Evolutionary conservation across 2,113 vertebrate species (phyloP).

Genomic region (Crotalus viridis): DNA sequence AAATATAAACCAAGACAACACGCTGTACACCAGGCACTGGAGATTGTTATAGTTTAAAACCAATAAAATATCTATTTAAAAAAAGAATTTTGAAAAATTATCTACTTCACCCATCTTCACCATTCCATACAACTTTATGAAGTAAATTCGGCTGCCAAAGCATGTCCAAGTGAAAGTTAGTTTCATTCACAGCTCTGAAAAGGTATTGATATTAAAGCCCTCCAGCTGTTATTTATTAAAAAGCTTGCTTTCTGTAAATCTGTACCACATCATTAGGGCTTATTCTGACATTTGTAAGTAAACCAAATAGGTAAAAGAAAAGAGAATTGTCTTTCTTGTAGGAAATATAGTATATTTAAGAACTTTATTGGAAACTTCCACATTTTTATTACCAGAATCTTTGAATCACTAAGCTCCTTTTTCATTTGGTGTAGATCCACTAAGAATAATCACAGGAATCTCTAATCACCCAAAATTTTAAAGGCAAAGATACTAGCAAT

Average conservation of each 20-base stretch:
- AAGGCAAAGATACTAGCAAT: not conserved
- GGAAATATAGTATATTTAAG: not conserved
- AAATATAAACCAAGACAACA: too few species aligned
- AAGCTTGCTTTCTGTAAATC: not conserved
- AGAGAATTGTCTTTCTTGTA: not conserved
- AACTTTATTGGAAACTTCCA: not conserved
- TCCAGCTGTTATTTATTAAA: not conserved
- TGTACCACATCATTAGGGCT: not conserved
- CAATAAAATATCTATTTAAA: too few species aligned
- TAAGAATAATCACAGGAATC: not conserved
- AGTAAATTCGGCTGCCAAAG: not conserved
- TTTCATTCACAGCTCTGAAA: not conserved
- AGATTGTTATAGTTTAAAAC: too few species aligned
- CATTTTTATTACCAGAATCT: not conserved
- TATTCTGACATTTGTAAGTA: not conserved
- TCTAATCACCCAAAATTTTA: not conserved
- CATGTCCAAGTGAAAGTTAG: too few species aligned
- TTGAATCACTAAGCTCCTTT: not conserved
- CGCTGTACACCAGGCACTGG: too few species aligned
- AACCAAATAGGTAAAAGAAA: not conserved
- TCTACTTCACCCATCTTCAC: not conserved
- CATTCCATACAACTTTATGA: not conserved
- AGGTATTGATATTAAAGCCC: not conserved
- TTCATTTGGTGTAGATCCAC: not conserved
- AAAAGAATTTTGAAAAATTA: not conserved